Conservation (phyloP, 2,888 invertebrate species). For the Tinea semifulvella region DNA sequence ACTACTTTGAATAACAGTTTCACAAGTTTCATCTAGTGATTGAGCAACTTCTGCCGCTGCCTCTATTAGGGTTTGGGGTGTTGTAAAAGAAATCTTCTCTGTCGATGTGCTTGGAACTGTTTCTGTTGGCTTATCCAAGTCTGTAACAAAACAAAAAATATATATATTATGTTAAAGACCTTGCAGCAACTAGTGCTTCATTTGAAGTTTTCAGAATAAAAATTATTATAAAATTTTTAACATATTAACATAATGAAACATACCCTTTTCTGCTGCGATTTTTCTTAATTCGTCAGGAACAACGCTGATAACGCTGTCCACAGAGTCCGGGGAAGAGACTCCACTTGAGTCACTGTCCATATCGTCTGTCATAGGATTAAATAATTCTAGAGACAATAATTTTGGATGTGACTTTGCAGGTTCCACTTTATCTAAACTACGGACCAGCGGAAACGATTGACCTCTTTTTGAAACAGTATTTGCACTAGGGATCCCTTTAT, state of each 20-base stretch:
- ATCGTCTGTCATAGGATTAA: constrained; percentile 91
- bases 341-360: constrained; percentile 90
- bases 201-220: too few species aligned
- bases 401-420: constrained; percentile 76
- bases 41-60: constrained; percentile 74
- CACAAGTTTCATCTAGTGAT: constrained; percentile 74
- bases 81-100: constrained; percentile 32
- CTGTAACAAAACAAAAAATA: constrained; percentile 10
- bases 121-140: constrained; percentile 28
- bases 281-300: constrained; percentile 69
- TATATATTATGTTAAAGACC: not conserved
- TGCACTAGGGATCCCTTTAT: constrained; percentile 73
- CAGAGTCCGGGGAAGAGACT: constrained; percentile 87
- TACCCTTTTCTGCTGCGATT: constrained; percentile 56
- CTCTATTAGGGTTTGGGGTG: constrained; percentile 64
- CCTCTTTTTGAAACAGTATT: constrained; percentile 42
- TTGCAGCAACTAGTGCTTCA: too few species aligned
- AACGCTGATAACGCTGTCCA: constrained; percentile 86
- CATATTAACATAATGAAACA: constrained; percentile 11
- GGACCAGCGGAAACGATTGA: constrained; percentile 74
- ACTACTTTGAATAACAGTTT: constrained; percentile 71
- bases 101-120: constrained; percentile 30
- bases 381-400: constrained; percentile 81
- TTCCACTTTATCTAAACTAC: constrained; percentile 69
- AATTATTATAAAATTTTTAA: not conserved